Base-by-base conservation (phyloP, 2,888 invertebrate species). In the Dryobotodes eremita region DNA sequence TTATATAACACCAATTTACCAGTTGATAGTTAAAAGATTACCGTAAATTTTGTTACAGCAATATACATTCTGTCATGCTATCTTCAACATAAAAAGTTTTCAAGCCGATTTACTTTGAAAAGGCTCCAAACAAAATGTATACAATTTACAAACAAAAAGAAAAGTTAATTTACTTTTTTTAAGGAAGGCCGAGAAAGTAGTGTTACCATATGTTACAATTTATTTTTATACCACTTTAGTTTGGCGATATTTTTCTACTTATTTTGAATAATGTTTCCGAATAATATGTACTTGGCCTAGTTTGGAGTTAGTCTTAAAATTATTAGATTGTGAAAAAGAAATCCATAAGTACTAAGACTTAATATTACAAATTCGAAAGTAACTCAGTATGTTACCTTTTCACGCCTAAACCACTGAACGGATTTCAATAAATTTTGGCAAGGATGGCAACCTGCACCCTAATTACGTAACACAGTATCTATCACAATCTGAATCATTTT, bases 21-120 rank as follows among this genome's bases (percentile, higher is more conserved):
- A 77, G 31, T 55, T 76, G 0, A 61, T 73, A 13, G 57, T 68
- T 68, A 46, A 50, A 36, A 65, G 1, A 71, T 64, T 64, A 73
- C 57, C 59, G n/a, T 59, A 73, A 74, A 86, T 70, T 20, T 75
- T 81, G 55, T 78, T 78, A 59, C n/a, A n/a, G n/a, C n/a, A n/a
- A n/a, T n/a, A n/a, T n/a, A n/a, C n/a, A n/a, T n/a, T n/a, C n/a
- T n/a, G 15, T 80, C 3, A 10, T 26, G 13, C 15, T 46, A 64
- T 59, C 53, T 79, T 79, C 57, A 20, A 62, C 70, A 68, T n/a
- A 71, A 71, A 72, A 55, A 48, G 11, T 55, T 15, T 20, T 31
- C 15, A 50, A 55, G 15, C 66, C 36, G 8, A 48, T 3, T 53
- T 59, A 36, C 31, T 57, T 15, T 50, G 11, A 55, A 42, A 53